These are phyloP conservation scores for Tineola bisselliella DNA, from an alignment of 2,888 invertebrate species.

Conservation along the genomic window DNA sequence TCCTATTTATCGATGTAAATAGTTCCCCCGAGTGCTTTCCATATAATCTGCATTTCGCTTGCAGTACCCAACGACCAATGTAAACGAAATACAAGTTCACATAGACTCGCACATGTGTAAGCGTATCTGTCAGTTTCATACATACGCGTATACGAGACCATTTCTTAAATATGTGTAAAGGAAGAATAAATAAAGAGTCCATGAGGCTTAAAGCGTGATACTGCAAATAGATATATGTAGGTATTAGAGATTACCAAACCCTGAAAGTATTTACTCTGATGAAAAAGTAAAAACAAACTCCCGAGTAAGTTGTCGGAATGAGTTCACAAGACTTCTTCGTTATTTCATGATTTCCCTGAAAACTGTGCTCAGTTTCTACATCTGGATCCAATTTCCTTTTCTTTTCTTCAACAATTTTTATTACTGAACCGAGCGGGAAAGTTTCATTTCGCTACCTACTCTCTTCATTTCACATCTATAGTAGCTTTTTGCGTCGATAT, in stretches of 20 bases:
- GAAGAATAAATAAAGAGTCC: too few relatives aligned
- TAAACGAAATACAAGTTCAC: too few relatives aligned
- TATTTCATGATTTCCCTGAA: slow-evolving; percentile 35
- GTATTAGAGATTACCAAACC: background rate
- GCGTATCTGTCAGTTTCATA: too few relatives aligned
- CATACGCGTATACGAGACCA: too few relatives aligned
- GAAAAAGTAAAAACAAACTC: background rate
- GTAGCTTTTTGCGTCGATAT: too few relatives aligned
- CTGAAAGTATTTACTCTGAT: background rate
- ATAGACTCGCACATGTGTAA: too few relatives aligned
- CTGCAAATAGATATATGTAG: background rate
- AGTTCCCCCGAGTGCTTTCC: too few relatives aligned
- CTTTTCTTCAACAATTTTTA: slow-evolving; percentile 12
- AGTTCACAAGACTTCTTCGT: slow-evolving; percentile 22
- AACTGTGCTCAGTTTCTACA: slow-evolving; percentile 26
- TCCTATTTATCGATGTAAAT: too few relatives aligned
- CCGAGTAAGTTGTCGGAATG: background rate
- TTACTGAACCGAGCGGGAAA: slow-evolving; percentile 11
- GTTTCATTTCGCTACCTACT: slow-evolving; percentile 15
- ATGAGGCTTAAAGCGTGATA: too few relatives aligned
- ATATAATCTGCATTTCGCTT: too few relatives aligned
- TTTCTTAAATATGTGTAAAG: too few relatives aligned
- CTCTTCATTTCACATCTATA: background rate
- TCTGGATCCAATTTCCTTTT: slow-evolving; percentile 39
- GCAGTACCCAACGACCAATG: too few relatives aligned